Percentiles rank a stretch among this genome's conserved stretches.
These are phyloP conservation scores for Tetraodon nigroviridis DNA, from an alignment of 2,113 vertebrate species.

Conservation along the genomic window DNA sequence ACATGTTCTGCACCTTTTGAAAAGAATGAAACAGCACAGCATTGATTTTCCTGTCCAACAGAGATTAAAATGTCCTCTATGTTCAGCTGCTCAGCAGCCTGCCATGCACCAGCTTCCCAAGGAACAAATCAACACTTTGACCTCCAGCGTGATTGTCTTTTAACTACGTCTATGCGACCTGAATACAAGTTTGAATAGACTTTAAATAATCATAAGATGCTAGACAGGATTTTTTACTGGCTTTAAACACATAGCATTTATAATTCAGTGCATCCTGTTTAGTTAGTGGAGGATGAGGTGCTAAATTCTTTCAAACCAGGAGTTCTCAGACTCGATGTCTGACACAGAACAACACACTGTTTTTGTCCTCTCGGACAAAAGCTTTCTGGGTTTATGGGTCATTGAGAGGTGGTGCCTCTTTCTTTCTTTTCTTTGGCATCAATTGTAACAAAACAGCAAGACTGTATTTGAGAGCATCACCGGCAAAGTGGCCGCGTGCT, in stretches of 20 bases:
- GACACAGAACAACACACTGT: background rate
- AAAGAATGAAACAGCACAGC: conserved; percentile 41
- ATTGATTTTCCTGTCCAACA: conserved; percentile 53
- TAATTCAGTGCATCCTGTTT: background rate
- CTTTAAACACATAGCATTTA: background rate
- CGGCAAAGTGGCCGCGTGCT: conserved; percentile 34
- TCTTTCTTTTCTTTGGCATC: conserved; percentile 28
- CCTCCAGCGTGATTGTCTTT: conserved; percentile 41
- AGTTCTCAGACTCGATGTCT: no score
- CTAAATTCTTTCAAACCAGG: background rate
- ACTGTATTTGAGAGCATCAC: conserved; percentile 30
- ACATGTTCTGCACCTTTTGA: conserved; percentile 97
- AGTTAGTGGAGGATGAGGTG: background rate
- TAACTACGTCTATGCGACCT: conserved; percentile 10
- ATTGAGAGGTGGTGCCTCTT: background rate
- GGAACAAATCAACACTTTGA: conserved; percentile 50
- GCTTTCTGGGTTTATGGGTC: conserved; percentile 27
- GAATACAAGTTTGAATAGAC: conserved; percentile 4
- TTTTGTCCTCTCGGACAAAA: conserved; percentile 16
- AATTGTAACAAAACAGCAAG: conserved; percentile 22
- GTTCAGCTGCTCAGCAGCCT: conserved; percentile 32
- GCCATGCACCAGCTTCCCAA: conserved; percentile 26
- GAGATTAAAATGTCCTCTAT: conserved; percentile 61
- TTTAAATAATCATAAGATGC: background rate
- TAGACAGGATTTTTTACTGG: background rate